Evolutionary conservation across 2,888 invertebrate species (phyloP), one percentile per base, ranked within the genome.

Genomic region (Apotomis turbidana): DNA sequence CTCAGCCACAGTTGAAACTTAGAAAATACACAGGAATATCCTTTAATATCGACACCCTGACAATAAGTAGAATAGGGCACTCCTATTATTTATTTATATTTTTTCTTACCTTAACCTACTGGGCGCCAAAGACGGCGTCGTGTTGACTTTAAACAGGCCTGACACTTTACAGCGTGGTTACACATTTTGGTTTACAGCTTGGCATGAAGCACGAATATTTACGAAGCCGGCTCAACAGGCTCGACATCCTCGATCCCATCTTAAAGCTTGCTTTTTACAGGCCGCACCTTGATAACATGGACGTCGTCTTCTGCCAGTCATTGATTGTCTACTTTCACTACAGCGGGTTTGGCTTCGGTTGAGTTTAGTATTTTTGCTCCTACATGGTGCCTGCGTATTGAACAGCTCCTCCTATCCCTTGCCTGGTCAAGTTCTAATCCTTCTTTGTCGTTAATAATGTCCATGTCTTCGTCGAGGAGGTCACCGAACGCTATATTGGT

Each of bases 231-330:
- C 27, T 27, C 27, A 27, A 27, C 27, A 27, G 27, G 27, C 9
- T 3, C 70, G 70, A 59, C 13, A 60, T 41, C 4, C 27, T 10
- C 51, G 67, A 54, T n/a, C 36, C 57, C 55, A 27, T 5, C 13
- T 63, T 9, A 68, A 41, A 72, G 68, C 59, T 72, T 72, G 59
- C 68, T 15, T 54, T 63, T 72, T 27, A 68, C 46, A 5, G 71
- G 71, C 13, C 57, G 58, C 27, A 72, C 58, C 46, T 58, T 72
- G n/a, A 72, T 54, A 59, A 72, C 59, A 38, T 68, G 44, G 51
- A 36, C 68, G 38, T 72, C 63, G 12, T 38, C 12, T 5, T 68
- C 61, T 72, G 27, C 13, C 68, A 68, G 68, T 72, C 72, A 72
- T 58, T 68, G 62, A 12, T 72, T 63, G 36, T 63, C 54, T 4